phyloP scores from a whole-genome alignment of 2,888 invertebrate species.

The Cyrtodaria siliqua region DNA sequence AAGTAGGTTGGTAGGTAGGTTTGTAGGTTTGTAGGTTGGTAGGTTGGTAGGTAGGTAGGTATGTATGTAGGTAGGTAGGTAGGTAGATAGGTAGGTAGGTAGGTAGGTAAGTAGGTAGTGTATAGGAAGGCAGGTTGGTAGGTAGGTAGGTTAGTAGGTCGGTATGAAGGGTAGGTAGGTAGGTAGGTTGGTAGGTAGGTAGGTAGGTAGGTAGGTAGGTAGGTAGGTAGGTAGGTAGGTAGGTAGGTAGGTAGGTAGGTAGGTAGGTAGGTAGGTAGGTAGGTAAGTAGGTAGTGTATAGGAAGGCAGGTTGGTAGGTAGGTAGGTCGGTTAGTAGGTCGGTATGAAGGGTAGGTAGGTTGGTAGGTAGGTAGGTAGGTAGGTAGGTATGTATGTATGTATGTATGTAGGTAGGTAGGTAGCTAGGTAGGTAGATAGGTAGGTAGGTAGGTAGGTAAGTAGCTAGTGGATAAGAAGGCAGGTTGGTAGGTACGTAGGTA shows the following conservation, averaged over 20 bases:
- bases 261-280: neutral
- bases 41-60: too few relatives aligned
- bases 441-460: neutral
- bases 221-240: neutral
- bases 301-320: conserved; percentile 1
- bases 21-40: too few relatives aligned
- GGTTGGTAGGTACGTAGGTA: conserved; percentile 7
- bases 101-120: too few relatives aligned
- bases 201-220: neutral
- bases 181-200: too few relatives aligned
- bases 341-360: conserved; percentile 5
- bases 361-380: neutral
- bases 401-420: neutral
- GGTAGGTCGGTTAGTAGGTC: conserved; percentile 2
- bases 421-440: neutral
- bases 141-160: too few relatives aligned
- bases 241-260: neutral
- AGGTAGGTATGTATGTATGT: neutral
- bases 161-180: too few relatives aligned
- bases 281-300: conserved; percentile 9
- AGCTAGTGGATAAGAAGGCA: neutral
- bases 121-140: too few relatives aligned
- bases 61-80: too few relatives aligned
- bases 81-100: too few relatives aligned
- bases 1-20: too few relatives aligned